A percentile compares a stretch with the other conserved stretches of the same genome.
Evolutionary conservation across 1,140 invertebrate species (phyloP).

Genomic region (Daktulosphaira vitifoliae): DNA sequence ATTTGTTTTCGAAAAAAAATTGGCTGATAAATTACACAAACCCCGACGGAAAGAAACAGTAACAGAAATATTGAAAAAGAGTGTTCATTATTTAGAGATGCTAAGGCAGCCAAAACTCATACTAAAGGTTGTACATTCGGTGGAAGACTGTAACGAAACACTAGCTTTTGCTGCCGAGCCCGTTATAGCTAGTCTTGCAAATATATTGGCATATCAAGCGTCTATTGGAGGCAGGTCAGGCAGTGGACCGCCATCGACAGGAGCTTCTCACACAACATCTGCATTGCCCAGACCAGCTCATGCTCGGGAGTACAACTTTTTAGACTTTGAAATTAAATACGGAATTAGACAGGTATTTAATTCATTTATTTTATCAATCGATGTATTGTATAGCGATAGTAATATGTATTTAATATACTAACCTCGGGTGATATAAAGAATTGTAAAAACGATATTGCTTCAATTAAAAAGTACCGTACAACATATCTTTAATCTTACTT

Average conservation of each 20-base stretch:
- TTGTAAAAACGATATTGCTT: too few relatives aligned
- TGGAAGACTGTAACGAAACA: slow-evolving; percentile 75
- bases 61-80: slow-evolving; percentile 75
- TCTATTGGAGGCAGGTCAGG: slow-evolving; percentile 49
- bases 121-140: slow-evolving; percentile 61
- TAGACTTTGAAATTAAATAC: slow-evolving; percentile 88
- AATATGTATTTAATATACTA: too few relatives aligned
- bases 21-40: slow-evolving; percentile 88
- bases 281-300: slow-evolving; percentile 47
- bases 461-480: too few relatives aligned
- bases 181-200: slow-evolving; percentile 75
- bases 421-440: too few relatives aligned
- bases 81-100: slow-evolving; percentile 70
- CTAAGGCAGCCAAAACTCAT: slow-evolving; percentile 76
- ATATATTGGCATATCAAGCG: slow-evolving; percentile 71
- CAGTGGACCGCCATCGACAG: slow-evolving; percentile 43
- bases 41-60: slow-evolving; percentile 86
- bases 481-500: too few relatives aligned
- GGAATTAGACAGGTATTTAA: slow-evolving; percentile 75
- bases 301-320: slow-evolving; percentile 71
- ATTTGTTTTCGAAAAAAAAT: slow-evolving; percentile 90
- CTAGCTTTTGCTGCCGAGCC: slow-evolving; percentile 87
- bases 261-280: slow-evolving; percentile 41
- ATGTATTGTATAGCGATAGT: too few relatives aligned
- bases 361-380: too few relatives aligned